Evolutionary conservation across 2,888 invertebrate genomes (phyloP), one percentile per base, ranked within the genome.

Genomic region (Heliconius aoede): DNA sequence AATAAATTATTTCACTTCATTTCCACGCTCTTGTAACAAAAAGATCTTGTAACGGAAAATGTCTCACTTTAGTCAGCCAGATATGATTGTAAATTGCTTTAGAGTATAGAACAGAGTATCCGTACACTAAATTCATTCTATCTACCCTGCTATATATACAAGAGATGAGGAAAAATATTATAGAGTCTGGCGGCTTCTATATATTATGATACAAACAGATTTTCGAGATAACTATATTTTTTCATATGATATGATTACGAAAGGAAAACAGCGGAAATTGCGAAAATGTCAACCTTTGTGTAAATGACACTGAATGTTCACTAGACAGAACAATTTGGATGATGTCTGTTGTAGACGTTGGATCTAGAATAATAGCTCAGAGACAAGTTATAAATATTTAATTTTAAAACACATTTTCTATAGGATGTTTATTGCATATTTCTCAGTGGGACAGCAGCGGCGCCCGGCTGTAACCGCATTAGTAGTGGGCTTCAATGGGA

Each of bases 181-280:
- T 8, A 7, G 46, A 46, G 2, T 46, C n/a, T 55, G 9, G n/a
- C 11, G 11, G 11, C 11, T 8, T n/a, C n/a, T 30, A 51, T 55
- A n/a, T n/a, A n/a, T 51, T 69, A 51, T 30, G 30, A 28, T 65
- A 15, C 13, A n/a, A 69, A 21, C 28, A 26, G 1, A 51, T 69
- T 51, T 5, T 51, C 13, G 11, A 13, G 32, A 4, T 30, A 62
- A 0, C 5, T 32, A 36, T 1, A 9, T 32, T 32, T 21, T 30
- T 21, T 28, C 30, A 46, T 69, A 51, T 51, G 36, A 32, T 75
- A 74, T 77, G 82, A 83, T 82, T 82, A 80, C 81, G 76, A 79
- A 81, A 81, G 83, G 83, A 85, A 81, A 80, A 78, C 74, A 64
- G 81, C 82, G 85, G 86, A 86, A 85, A 86, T 86, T 85, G 83